Conservation (phyloP, 2,888 invertebrate genomes). For the Heteromyza rotundicornis region DNA sequence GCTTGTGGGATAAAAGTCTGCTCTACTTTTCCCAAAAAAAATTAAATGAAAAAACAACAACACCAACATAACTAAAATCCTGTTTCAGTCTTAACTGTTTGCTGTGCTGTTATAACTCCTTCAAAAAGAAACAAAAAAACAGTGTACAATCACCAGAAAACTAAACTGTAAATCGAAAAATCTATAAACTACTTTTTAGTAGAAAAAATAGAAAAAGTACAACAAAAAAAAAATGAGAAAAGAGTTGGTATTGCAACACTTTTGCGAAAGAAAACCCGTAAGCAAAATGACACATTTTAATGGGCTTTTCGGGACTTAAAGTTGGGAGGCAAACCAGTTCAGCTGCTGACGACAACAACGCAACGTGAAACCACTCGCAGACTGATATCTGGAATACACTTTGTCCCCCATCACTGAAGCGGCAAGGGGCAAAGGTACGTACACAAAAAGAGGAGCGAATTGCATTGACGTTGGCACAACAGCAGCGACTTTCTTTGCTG, state of each 20-base stretch:
- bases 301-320: constrained; percentile 26
- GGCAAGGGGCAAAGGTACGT: not conserved
- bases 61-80: too few relatives aligned
- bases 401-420: not conserved
- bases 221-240: not conserved
- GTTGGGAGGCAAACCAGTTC: constrained; percentile 3
- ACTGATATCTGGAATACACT: not conserved
- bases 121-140: not conserved
- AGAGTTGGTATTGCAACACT: not conserved
- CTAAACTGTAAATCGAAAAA: not conserved
- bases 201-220: not conserved
- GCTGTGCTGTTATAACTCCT: not conserved
- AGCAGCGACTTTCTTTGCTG: constrained; percentile 11
- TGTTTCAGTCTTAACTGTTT: not conserved
- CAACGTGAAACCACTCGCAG: not conserved
- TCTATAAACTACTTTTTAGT: too few relatives aligned
- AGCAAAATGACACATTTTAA: constrained; percentile 35
- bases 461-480: not conserved
- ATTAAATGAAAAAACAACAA: too few relatives aligned
- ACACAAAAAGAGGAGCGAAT: not conserved
- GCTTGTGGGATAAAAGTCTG: too few relatives aligned
- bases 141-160: too few relatives aligned
- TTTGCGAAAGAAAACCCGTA: constrained; percentile 23
- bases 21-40: too few relatives aligned
- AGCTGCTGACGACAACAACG: not conserved